These are phyloP conservation scores for Pangasianodon hypophthalmus DNA, from an alignment of 2,113 vertebrate species.

Conservation along the genomic window DNA sequence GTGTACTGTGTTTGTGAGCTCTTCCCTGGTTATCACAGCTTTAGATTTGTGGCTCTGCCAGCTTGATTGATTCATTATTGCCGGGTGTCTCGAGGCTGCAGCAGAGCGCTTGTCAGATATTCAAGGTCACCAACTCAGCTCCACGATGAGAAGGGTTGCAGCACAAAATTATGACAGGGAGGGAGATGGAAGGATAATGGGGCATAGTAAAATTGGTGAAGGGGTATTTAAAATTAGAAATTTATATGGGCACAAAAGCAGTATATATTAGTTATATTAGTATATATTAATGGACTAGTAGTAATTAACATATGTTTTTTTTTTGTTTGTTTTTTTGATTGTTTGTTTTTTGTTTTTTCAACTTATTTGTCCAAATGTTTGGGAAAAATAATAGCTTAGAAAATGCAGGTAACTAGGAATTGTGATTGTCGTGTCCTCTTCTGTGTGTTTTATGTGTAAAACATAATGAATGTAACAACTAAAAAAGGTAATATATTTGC, in stretches of 20 bases:
- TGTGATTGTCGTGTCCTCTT: conserved; percentile 3
- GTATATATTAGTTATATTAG: too few relatives aligned
- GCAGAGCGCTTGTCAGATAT: conserved; percentile 39
- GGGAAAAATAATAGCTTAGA: background rate
- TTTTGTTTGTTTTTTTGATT: conserved; percentile 13
- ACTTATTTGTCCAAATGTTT: conserved; percentile 1
- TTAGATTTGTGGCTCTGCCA: conserved; percentile 41
- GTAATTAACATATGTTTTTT: conserved; percentile 35
- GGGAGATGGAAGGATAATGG: conserved; percentile 33
- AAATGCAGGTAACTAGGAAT: conserved; percentile 21
- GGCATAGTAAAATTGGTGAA: conserved; percentile 37
- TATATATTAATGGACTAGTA: conserved; percentile 35
- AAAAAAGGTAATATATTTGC: conserved; percentile 22
- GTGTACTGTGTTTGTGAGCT: conserved; percentile 23
- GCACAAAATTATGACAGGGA: conserved; percentile 24
- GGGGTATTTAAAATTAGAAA: conserved; percentile 46
- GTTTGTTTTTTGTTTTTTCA: conserved; percentile 2
- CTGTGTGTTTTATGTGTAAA: conserved; percentile 9
- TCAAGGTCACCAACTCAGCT: conserved; percentile 54
- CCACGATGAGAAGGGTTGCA: conserved; percentile 15
- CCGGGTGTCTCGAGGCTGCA: conserved; percentile 41
- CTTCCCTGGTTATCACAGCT: conserved; percentile 48
- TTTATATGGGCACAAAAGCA: conserved; percentile 46
- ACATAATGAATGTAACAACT: background rate
- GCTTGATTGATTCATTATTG: conserved; percentile 55